Evolutionary conservation across 2,797 vertebrate genomes (phyloP).

Genomic region (Garrulus glandarius): DNA sequence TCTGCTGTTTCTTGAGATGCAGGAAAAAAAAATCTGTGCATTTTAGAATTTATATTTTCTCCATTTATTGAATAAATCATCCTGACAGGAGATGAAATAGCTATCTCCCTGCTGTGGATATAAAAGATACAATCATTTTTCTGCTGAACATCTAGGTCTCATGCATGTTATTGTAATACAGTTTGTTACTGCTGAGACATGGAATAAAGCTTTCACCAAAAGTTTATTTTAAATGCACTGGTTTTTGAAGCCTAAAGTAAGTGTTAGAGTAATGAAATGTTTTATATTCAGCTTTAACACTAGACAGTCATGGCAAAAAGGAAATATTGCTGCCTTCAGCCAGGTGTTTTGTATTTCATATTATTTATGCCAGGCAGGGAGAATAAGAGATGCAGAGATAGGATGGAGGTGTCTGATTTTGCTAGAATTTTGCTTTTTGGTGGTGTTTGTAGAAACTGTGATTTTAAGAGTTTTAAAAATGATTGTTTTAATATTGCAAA

Average conservation of each 20-base stretch:
- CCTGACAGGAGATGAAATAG: background rate
- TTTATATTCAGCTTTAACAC: conserved; percentile 6
- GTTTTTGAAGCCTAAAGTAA: background rate
- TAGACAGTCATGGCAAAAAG: background rate
- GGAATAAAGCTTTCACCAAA: background rate
- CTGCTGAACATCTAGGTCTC: conserved; percentile 3
- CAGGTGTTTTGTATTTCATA: background rate
- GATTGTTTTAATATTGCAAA: background rate
- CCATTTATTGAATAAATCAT: conserved; percentile 5
- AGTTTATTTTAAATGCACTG: background rate
- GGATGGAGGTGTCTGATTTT: background rate
- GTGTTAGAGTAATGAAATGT: background rate
- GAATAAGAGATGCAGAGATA: background rate
- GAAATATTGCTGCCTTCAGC: background rate
- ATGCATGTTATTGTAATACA: conserved; percentile 17
- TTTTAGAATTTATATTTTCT: background rate
- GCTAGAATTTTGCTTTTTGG: background rate
- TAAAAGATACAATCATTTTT: conserved; percentile 10
- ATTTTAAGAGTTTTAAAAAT: background rate
- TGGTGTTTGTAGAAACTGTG: background rate
- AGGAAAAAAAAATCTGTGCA: background rate
- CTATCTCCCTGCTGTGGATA: background rate
- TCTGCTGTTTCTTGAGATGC: background rate
- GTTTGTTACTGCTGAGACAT: conserved; percentile 2
- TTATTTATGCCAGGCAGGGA: background rate